Evolutionary conservation across 2,113 vertebrate species (phyloP), one percentile per base, ranked within the genome.

Genomic region (Rynchops niger): DNA sequence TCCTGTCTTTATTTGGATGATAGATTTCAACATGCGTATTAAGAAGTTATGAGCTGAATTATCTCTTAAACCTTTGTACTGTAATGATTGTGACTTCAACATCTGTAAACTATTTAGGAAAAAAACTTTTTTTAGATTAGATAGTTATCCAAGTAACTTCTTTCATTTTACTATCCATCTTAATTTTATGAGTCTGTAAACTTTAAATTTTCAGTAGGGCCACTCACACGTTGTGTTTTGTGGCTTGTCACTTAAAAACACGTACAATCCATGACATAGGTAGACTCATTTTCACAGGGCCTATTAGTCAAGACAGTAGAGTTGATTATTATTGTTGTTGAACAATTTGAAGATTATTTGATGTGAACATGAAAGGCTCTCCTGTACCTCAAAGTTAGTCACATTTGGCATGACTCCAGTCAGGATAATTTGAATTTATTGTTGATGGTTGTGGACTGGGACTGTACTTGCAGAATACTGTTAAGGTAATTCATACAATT

Each of bases 221-320:
- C 3, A 4, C 34, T 88, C 17, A 17, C 10, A 22, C 4, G 0
- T 7, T 34, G 36, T 56, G 38, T 11, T 96, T 61, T 43, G 3
- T 55, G 11, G 45, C 63, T 56, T 43, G 32, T 67, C 9, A 16
- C 45, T 86, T 55, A 55, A 36, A 49, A 70, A 4, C 30, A 2
- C 0, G 1, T 25, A 38, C 15, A 67, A 29, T 22, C n/a, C 5
- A 0, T 74, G 38, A 70, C 5, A 3, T 9, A 47, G 0, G 0
- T 29, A 14, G 53, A 7, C 59, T 65, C 32, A 9, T 67, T 91
- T 90, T 94, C 25, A 10, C 23, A 34, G 32, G 18, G 15, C n/a
- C 53, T 70, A 6, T 78, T 86, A 23, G n/a, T 87, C 22, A 53
- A 45, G 53, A 34, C 40, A 59, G 1, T n/a, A 21, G 86, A 76